A percentile compares a stretch with the other conserved stretches of the same genome.
Evolutionary conservation across 2,797 vertebrate genomes (phyloP).

Genomic region (Arnoldichthys spilopterus): DNA sequence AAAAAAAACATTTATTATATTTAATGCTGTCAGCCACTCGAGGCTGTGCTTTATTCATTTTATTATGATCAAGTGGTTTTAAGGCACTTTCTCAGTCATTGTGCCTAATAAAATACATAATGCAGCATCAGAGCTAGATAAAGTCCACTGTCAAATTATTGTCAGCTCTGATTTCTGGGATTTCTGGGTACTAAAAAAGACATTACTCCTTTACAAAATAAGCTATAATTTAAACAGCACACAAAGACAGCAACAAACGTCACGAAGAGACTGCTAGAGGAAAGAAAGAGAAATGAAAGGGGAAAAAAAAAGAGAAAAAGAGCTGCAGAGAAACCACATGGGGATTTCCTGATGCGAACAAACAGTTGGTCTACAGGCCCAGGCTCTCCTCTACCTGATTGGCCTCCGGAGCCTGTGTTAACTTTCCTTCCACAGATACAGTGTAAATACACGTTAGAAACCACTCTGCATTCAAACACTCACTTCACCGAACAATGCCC

Average conservation of each 20-base stretch:
- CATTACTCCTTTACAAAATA: neutral
- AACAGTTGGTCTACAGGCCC: slow-evolving; percentile 43
- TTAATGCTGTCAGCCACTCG: too few relatives aligned
- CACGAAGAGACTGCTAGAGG: slow-evolving; percentile 22
- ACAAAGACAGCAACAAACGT: slow-evolving; percentile 13
- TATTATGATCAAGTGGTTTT: too few relatives aligned
- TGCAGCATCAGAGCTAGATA: neutral
- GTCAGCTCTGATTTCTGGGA: neutral
- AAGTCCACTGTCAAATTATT: neutral
- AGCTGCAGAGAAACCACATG: slow-evolving; percentile 56
- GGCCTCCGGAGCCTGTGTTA: slow-evolving; percentile 31
- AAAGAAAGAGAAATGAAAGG: slow-evolving; percentile 36
- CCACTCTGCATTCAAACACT: slow-evolving; percentile 21
- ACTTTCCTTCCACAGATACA: slow-evolving; percentile 38
- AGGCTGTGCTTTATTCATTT: too few relatives aligned
- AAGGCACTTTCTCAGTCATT: too few relatives aligned
- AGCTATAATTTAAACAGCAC: slow-evolving; percentile 10
- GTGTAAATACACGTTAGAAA: slow-evolving; percentile 32
- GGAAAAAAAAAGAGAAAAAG: slow-evolving; percentile 19
- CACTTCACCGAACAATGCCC: neutral
- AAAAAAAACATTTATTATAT: too few relatives aligned
- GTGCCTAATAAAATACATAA: too few relatives aligned
- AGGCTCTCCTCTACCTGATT: slow-evolving; percentile 37
- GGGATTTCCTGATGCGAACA: slow-evolving; percentile 62
- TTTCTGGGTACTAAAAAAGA: neutral